Evolutionary conservation across 2,113 vertebrate species (phyloP).

Genomic region (Odocoileus hemionus): DNA sequence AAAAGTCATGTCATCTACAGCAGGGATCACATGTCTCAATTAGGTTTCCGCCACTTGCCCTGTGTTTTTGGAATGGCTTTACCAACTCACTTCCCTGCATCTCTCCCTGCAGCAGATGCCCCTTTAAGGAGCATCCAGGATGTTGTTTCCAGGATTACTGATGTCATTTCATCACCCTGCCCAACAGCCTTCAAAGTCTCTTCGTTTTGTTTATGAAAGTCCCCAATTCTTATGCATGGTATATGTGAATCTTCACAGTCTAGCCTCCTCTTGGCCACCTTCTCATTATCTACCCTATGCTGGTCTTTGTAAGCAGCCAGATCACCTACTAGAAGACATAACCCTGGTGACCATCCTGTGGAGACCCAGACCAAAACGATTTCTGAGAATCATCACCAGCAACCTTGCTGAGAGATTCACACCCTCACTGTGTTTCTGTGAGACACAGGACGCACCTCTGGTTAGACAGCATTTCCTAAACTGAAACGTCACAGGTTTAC

Average conservation of each 20-base stretch:
- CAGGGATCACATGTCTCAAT: neutral
- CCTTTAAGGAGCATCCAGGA: neutral
- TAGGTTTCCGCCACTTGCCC: neutral
- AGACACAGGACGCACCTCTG: neutral
- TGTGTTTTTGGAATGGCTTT: neutral
- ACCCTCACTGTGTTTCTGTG: neutral
- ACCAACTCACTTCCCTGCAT: neutral
- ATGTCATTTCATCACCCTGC: neutral
- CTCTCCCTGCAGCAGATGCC: neutral
- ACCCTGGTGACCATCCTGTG: neutral
- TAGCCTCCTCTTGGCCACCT: neutral
- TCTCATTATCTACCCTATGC: fast-evolving
- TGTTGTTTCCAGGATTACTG: neutral
- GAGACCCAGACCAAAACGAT: neutral
- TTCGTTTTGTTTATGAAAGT: neutral
- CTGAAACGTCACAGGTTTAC: neutral
- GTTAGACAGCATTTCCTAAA: neutral
- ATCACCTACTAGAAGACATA: neutral
- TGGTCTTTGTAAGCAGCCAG: neutral
- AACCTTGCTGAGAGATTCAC: neutral
- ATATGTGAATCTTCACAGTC: neutral
- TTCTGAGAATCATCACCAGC: neutral
- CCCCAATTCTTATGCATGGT: neutral
- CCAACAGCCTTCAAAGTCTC: neutral
- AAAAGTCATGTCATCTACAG: neutral